Base-by-base conservation (phyloP, 2,888 invertebrate species). In the Torymus auratus region DNA sequence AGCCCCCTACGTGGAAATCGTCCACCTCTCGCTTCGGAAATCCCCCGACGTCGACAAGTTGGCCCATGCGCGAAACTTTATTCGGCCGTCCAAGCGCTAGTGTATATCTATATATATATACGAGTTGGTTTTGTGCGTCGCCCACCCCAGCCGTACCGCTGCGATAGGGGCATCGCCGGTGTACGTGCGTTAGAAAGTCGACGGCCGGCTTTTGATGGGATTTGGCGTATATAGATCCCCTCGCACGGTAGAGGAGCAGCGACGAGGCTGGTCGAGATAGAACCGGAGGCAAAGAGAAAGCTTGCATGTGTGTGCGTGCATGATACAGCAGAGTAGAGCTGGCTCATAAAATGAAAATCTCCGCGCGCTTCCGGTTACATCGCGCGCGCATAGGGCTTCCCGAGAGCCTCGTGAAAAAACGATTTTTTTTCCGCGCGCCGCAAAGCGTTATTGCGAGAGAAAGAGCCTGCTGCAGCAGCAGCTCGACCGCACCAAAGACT, bases 281-380 rank as follows among this genome's bases (percentile, higher is more conserved):
- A 41, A 7, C 41, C 5, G 41, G 41, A 41, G 41, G 41, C 41
- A 41, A 41, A 55, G 55, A 53, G 15, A 17, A 28, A 12, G 41
- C 17, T 15, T 28, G 7, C 5, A 28, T 28, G 0, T 41, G 41
- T 41, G 41, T 41, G 28, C 28, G 41, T 41, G 41, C 41, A 10
- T 41, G 41, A 41, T 41, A 50, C 62, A 20, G 13, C 50, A 41
- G 41, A 5, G 7, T 41, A 5, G 41, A 28, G 81, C 62, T 67
- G 61, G 71, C 78, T 84, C 83, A 77, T 83, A 83, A 83, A 84
- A 84, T 78, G 83, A 84, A 85, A 85, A 85, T 84, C 83, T 83
- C 78, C 28, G 70, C 41, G 20, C 78, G 83, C 74, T 84, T 84
- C 81, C 82, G 82, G 81, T 83, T 83, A 84, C 83, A 82, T 23